Evolutionary conservation across 2,113 vertebrate species (phyloP), one percentile per base, ranked within the genome.

Genomic region (Pelecanus crispus): DNA sequence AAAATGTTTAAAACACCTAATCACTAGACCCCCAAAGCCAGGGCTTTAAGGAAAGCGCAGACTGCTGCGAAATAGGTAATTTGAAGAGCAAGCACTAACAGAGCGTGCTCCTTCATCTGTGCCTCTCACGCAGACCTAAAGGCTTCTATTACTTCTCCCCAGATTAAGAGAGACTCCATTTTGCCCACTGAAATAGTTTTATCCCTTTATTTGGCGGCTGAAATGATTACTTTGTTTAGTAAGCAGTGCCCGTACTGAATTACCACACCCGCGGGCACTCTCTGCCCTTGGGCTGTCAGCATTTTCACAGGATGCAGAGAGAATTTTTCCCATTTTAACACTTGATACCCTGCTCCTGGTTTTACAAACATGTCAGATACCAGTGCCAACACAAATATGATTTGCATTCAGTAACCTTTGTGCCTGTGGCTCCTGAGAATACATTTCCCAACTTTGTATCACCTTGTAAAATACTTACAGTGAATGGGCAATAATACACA

Each of bases 361-460:
- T 96, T 91, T 96, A 86, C 89, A 91, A 90, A 93, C 78, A 40
- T 24, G 32, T 61, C 68, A 58, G 58, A 47, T 70, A 80, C 45
- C 3, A 1, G 29, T 40, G 86, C 93, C 74, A 83, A 86, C 0
- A 0, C 58, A 96, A 86, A 95, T 63, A 63, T 1, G 32, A 94
- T 93, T 95, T 97, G 74, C 84, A 92, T 94, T 26, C 20, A 2
- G 58, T 86, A 97, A 94, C 89, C 93, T 97, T 91, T 95, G 85
- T 70, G 89, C 65, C 81, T 47, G 73, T 42, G 89, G 49, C 92
- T 78, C 86, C 67, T 59, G 78, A 95, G 91, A 53, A 82, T 24
- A 47, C 63, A 29, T 86, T 93, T 81, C 84, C 86, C 0, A 0
- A 63, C 78, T 78, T 78, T 11, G 50, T 13, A 80, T 50, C 34